Evolutionary conservation across 1,140 invertebrate species (phyloP).

Genomic region (Riptortus pedestris): DNA sequence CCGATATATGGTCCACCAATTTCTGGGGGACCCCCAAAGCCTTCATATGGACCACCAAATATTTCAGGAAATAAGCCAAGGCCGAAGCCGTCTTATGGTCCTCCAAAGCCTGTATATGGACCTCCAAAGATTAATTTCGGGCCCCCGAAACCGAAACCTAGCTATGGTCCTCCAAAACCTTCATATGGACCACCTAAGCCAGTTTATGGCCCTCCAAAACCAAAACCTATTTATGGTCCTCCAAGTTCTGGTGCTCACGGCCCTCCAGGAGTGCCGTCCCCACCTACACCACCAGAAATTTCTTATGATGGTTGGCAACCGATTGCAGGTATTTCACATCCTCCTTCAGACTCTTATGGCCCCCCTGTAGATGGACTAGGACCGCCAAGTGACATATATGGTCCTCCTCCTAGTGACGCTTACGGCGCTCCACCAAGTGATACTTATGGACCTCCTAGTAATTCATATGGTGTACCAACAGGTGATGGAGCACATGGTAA

Average conservation of each 20-base stretch:
- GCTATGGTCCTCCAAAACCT: constrained; percentile 26
- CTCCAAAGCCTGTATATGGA: constrained; percentile 29
- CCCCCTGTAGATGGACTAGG: constrained; percentile 18
- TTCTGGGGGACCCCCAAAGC: constrained; percentile 5
- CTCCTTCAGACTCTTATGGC: constrained; percentile 35
- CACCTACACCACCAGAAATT: constrained; percentile 60
- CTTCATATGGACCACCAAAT: constrained; percentile 14
- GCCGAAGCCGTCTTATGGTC: constrained; percentile 18
- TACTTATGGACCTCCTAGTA: not conserved
- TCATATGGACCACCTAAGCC: constrained; percentile 33
- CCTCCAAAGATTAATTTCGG: constrained; percentile 31
- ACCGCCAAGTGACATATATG: constrained; percentile 26
- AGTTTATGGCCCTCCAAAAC: constrained; percentile 38
- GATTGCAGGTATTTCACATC: constrained; percentile 50
- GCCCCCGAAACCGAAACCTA: constrained; percentile 29
- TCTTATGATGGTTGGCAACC: constrained; percentile 76
- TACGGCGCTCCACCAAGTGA: not conserved
- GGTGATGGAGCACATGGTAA: not conserved
- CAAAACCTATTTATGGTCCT: constrained; percentile 37
- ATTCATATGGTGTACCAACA: not conserved
- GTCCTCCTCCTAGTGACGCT: constrained; percentile 5
- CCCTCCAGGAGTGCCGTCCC: constrained; percentile 51
- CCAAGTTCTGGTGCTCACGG: constrained; percentile 35
- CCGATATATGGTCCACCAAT: constrained; percentile 29
- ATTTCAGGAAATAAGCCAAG: not conserved